Conservation (phyloP, 2,113 vertebrate species). For the Oreocharis arfaki region DNA sequence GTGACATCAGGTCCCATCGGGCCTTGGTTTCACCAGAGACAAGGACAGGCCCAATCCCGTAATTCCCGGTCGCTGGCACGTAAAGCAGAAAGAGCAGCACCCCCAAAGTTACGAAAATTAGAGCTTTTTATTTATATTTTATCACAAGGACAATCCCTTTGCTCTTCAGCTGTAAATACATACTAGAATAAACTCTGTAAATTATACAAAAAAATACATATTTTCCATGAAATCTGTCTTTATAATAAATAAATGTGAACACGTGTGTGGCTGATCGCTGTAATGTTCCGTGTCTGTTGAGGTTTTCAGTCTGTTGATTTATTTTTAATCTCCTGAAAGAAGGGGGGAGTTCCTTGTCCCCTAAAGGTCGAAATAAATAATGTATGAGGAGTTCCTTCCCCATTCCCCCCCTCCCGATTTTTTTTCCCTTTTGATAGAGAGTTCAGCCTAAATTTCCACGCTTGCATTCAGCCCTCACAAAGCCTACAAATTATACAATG, state of each 20-base stretch:
- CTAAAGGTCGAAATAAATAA: slow-evolving; percentile 81
- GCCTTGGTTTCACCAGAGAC: background rate
- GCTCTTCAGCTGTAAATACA: slow-evolving; percentile 75
- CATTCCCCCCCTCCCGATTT: slow-evolving; percentile 36
- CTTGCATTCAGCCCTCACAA: slow-evolving; percentile 78
- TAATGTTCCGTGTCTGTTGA: slow-evolving; percentile 71
- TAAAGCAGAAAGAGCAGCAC: background rate
- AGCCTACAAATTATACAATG: slow-evolving; percentile 84
- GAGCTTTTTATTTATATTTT: slow-evolving; percentile 79
- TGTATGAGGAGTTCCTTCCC: slow-evolving; percentile 72
- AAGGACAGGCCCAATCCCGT: accelerated
- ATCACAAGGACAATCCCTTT: slow-evolving; percentile 57
- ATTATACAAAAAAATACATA: slow-evolving; percentile 85
- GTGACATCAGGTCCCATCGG: too few species aligned
- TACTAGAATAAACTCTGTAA: slow-evolving; percentile 85
- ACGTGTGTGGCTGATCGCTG: slow-evolving; percentile 72
- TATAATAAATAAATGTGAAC: slow-evolving; percentile 84
- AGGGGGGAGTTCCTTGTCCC: slow-evolving; percentile 72
- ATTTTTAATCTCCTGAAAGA: slow-evolving; percentile 78
- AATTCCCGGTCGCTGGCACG: accelerated
- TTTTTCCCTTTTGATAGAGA: slow-evolving; percentile 70
- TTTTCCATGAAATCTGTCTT: slow-evolving; percentile 76
- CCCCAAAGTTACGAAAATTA: slow-evolving; percentile 74
- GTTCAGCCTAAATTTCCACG: slow-evolving; percentile 81
- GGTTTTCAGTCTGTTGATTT: slow-evolving; percentile 78